Evolutionary conservation across 2,888 invertebrate genomes (phyloP).

Genomic region (Catocala nupta): DNA sequence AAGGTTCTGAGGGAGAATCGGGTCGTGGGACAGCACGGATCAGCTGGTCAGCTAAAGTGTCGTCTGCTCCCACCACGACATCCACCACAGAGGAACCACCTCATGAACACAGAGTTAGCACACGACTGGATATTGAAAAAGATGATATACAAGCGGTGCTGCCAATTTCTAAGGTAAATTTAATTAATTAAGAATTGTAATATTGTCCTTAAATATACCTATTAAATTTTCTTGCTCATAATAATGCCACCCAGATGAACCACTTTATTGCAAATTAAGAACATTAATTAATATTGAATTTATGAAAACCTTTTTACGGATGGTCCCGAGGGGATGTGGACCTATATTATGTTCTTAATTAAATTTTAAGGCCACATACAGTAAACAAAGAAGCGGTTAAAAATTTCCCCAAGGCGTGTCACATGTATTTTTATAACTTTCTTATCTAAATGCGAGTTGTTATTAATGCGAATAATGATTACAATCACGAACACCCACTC

Average conservation of each 20-base stretch:
- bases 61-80: conserved; percentile 64
- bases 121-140: conserved; percentile 95
- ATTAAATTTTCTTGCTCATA: conserved; percentile 13
- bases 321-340: conserved; percentile 12
- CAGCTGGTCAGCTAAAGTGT: conserved; percentile 92
- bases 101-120: conserved; percentile 90
- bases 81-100: conserved; percentile 80
- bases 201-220: neutral
- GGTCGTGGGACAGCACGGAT: conserved; percentile 94
- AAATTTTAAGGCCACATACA: conserved; percentile 31
- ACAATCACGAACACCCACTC: conserved; percentile 61
- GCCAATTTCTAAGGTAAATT: conserved; percentile 95
- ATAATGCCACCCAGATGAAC: conserved; percentile 13
- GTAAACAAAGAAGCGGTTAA: conserved; percentile 18
- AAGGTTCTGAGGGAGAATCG: conserved; percentile 83
- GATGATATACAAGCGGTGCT: conserved; percentile 97
- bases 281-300: conserved; percentile 18
- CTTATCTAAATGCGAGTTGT: conserved; percentile 28
- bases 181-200: neutral
- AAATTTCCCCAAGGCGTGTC: neutral
- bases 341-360: conserved; percentile 18
- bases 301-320: conserved; percentile 16
- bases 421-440: conserved; percentile 29
- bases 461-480: conserved; percentile 58
- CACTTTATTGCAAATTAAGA: conserved; percentile 18